Conservation (phyloP, 2,888 invertebrate genomes). For the Operophtera brumata region DNA sequence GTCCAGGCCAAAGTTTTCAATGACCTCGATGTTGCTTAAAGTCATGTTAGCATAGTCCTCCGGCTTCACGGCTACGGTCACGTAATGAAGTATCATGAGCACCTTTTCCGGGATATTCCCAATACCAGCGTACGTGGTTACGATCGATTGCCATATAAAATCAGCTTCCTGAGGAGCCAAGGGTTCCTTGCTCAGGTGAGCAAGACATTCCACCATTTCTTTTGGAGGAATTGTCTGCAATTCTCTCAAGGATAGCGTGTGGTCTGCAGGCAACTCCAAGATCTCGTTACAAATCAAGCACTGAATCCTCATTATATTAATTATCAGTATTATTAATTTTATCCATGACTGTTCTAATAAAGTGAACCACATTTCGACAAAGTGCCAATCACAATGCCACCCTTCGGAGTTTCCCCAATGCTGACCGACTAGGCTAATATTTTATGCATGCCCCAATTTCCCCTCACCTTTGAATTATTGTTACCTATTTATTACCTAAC, state of each 20-base stretch:
- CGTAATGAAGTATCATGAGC: slow-evolving; percentile 68
- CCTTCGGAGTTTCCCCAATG: not conserved
- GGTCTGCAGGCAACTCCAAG: slow-evolving; percentile 44
- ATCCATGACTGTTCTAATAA: slow-evolving; percentile 1
- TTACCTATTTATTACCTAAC: not conserved
- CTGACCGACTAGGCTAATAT: slow-evolving; percentile 3
- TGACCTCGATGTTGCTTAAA: slow-evolving; percentile 73
- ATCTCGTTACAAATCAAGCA: slow-evolving; percentile 55
- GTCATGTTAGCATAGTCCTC: slow-evolving; percentile 77
- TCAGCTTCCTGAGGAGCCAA: slow-evolving; percentile 51
- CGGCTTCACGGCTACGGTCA: slow-evolving; percentile 67
- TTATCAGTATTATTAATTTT: slow-evolving; percentile 13
- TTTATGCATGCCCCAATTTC: slow-evolving; percentile 30
- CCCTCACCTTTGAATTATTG: slow-evolving; percentile 2
- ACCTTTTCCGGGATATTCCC: slow-evolving; percentile 65
- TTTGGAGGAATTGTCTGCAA: slow-evolving; percentile 50
- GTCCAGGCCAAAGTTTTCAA: slow-evolving; percentile 78
- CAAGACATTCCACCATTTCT: slow-evolving; percentile 59
- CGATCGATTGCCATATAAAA: slow-evolving; percentile 62
- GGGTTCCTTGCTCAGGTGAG: slow-evolving; percentile 57
- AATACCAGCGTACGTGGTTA: slow-evolving; percentile 54
- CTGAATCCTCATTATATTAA: not conserved
- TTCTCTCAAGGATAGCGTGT: slow-evolving; percentile 41
- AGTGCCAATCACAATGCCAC: slow-evolving; percentile 4
- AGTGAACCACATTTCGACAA: slow-evolving; percentile 18